Evolutionary conservation across 2,113 vertebrate species (phyloP), one percentile per base, ranked within the genome.

Genomic region (Salvator merianae): DNA sequence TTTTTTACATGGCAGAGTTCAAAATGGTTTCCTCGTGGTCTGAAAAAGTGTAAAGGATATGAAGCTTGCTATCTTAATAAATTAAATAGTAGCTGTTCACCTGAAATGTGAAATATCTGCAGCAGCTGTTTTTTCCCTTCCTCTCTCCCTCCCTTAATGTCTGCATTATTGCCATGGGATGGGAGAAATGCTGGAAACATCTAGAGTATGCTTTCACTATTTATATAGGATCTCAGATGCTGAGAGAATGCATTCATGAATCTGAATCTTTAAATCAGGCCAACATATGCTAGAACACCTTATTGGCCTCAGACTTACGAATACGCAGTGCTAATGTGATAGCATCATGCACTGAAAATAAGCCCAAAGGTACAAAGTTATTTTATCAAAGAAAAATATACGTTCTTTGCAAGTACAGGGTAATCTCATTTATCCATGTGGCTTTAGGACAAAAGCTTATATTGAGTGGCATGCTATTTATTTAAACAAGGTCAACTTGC

Each of bases 51-150:
- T 62, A 69, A 50, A 73, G 8, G 68, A 66, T 81, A 88, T 76
- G 81, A 40, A 92, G 70, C 30, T 81, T 90, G 8, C 89, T 89
- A 65, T 82, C 81, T 94, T 81, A 86, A 80, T 88, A 84, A 86
- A 87, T 91, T 78, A 74, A 93, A 91, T 88, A 85, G 86, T 88
- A 86, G 32, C 90, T 86, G 91, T 83, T 73, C 79, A 91, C 83
- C 82, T 84, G 89, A 93, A 94, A 93, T 89, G 83, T 80, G 77
- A 86, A 92, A 88, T 85, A 6, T 7, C 40, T 88, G 77, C 30
- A 93, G 90, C 92, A 94, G 92, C 92, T 94, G 94, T 87, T 74
- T 66, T 79, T 89, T 93, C 94, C 89, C 90, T 90, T 24, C 40
- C 10, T 18, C 84, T 34, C 5, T 83, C 0, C 3, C 18, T 77